Conservation (phyloP, 1,140 invertebrate genomes). For the Danaus plexippus region DNA sequence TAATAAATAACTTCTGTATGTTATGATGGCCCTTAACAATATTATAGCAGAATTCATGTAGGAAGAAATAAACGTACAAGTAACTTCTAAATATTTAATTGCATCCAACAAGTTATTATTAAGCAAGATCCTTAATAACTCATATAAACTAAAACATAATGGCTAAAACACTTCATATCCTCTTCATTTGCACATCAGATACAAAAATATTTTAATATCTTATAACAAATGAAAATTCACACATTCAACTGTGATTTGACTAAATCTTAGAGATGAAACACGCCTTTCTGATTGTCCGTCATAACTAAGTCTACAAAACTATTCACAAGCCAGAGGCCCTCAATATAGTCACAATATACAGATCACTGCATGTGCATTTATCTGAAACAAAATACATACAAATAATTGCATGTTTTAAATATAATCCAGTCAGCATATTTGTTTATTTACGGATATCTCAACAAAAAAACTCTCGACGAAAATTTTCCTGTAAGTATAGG, state of each 20-base stretch:
- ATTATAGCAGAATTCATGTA: too few relatives aligned
- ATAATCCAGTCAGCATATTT: too few relatives aligned
- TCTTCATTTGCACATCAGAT: slow-evolving; percentile 55
- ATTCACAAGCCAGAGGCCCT: slow-evolving; percentile 56
- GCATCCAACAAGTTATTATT: slow-evolving; percentile 66
- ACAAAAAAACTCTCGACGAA: too few relatives aligned
- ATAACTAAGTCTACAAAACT: slow-evolving; percentile 43
- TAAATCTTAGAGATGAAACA: slow-evolving; percentile 43
- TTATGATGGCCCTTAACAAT: too few relatives aligned
- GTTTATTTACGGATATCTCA: too few relatives aligned
- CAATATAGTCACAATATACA: slow-evolving; percentile 50
- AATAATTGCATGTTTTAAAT: too few relatives aligned
- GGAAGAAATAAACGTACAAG: slow-evolving; percentile 24
- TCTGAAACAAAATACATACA: slow-evolving; percentile 40
- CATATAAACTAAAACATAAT: slow-evolving; percentile 63
- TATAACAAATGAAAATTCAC: slow-evolving; percentile 62
- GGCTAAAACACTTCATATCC: slow-evolving; percentile 54
- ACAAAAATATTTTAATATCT: slow-evolving; percentile 64
- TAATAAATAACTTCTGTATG: too few relatives aligned
- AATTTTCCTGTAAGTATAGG: too few relatives aligned
- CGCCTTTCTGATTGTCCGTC: slow-evolving; percentile 41
- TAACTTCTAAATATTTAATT: slow-evolving; percentile 66
- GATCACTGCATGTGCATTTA: slow-evolving; percentile 39
- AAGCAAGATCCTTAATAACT: slow-evolving; percentile 56
- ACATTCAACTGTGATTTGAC: slow-evolving; percentile 49